phyloP scores from a whole-genome alignment of 64 coral and sea anemone genomes.

The Montipora foliosa region DNA sequence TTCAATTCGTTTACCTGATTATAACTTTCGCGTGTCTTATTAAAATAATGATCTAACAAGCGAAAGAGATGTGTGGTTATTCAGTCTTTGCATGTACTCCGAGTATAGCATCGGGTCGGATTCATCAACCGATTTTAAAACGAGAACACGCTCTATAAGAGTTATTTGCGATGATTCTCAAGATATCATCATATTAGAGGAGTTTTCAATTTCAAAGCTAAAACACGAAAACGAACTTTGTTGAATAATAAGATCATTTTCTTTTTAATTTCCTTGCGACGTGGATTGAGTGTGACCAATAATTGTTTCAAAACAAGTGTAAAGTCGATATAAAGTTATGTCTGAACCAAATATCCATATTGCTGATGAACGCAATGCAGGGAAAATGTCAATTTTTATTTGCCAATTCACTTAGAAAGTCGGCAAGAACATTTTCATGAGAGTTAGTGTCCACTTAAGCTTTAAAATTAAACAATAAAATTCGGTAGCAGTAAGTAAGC shows the following conservation, averaged over 20 bases:
- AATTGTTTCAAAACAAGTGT: slow-evolving; percentile 20
- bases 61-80: neutral
- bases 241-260: slow-evolving; percentile 12
- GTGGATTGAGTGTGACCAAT: slow-evolving; percentile 24
- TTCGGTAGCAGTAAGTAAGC: neutral
- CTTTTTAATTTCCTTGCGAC: neutral
- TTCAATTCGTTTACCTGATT: neutral
- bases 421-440: neutral
- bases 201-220: neutral
- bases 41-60: neutral
- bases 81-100: neutral
- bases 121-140: no score
- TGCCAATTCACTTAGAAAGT: neutral
- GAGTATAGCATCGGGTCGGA: no score
- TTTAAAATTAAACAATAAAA: neutral
- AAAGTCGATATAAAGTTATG: neutral
- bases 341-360: slow-evolving; percentile 13
- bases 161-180: neutral
- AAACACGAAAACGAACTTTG: neutral
- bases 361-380: slow-evolving; percentile 15
- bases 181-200: neutral
- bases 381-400: neutral
- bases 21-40: neutral
- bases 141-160: no score
- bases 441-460: neutral